Evolutionary conservation across 2,113 vertebrate species (phyloP), one percentile per base, ranked within the genome.

Genomic region (Pandion haliaetus): DNA sequence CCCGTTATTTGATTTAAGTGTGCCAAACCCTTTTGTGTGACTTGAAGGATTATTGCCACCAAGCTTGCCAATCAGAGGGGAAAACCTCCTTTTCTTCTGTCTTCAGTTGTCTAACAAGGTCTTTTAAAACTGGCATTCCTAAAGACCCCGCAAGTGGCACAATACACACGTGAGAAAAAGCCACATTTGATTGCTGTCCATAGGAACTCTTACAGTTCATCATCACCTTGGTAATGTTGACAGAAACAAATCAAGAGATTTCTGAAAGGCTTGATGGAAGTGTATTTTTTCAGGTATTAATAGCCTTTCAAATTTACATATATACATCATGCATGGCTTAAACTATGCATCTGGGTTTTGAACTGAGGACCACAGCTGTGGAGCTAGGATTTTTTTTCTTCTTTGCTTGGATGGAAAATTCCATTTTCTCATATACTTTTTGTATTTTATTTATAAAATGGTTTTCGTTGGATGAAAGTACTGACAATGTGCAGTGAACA

Each of bases 11-110:
- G 72, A 93, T 94, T 94, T 78, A 92, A 93, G 29, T 59, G 76
- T 93, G 72, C 91, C 85, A 96, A 93, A 80, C 65, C 42, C 89
- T 92, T 90, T 90, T 88, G 55, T 91, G 40, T 95, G 62, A 96
- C 76, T 95, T 74, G 72, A 86, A 79, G 76, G 73, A 96, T 95
- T 96, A 94, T 54, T 95, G 92, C 50, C 88, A 97, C 83, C 84
- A 86, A 95, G 49, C 85, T 88, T 86, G 57, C 76, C 76, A 91
- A 32, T 89, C 94, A 96, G 88, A 96, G 45, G 21, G 19, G 44
- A 55, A 94, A 88, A 18, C 26, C 16, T 58, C 44, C 14, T 93
- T 85, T 94, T 93, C 58, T 80, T n/a, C 52, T 82, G 18, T 87
- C 87, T 47, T 82, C 81, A 72, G 63, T 58, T 91, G 85, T 76